phyloP scores from a whole-genome alignment of 2,888 invertebrate genomes.

The Mythimna lalbum region DNA sequence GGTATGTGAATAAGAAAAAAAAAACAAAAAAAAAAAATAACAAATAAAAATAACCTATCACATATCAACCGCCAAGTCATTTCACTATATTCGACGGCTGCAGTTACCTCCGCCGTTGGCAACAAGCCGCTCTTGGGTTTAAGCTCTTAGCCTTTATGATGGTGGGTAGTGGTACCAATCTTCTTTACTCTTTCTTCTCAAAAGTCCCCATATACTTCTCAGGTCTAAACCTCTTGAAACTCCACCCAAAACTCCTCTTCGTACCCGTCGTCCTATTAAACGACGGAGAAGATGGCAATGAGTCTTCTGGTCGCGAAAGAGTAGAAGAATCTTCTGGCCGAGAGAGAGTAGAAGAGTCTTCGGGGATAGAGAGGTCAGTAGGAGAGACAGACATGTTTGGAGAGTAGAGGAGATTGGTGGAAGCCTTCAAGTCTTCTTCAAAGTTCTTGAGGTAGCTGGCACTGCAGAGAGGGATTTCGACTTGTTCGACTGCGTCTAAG shows the following conservation, averaged over 20 bases:
- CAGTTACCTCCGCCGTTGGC: too few relatives aligned
- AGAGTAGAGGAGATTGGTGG: constrained; percentile 73
- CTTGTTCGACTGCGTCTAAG: constrained; percentile 92
- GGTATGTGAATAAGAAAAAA: too few relatives aligned
- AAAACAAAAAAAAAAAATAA: too few relatives aligned
- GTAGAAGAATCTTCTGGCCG: constrained; percentile 71
- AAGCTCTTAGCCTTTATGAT: too few relatives aligned
- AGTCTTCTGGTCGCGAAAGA: constrained; percentile 69
- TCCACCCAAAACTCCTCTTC: constrained; percentile 84
- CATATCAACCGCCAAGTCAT: too few relatives aligned
- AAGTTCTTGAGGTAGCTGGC: constrained; percentile 92
- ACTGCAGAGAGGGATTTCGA: constrained; percentile 94
- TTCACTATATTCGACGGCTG: too few relatives aligned
- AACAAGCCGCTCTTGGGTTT: too few relatives aligned
- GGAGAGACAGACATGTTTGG: constrained; percentile 75
- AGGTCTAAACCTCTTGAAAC: constrained; percentile 78
- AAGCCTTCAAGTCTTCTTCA: constrained; percentile 80
- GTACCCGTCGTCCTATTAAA: constrained; percentile 75
- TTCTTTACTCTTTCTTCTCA: constrained; percentile 36
- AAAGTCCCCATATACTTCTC: constrained; percentile 68
- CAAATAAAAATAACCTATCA: too few relatives aligned
- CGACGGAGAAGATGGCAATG: constrained; percentile 76
- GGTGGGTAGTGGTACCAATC: too few relatives aligned
- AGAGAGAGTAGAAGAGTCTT: constrained; percentile 72
- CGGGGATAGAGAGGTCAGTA: constrained; percentile 75